These are phyloP conservation scores for Smithornis capensis DNA, from an alignment of 2,113 vertebrate species.

Conservation along the genomic window DNA sequence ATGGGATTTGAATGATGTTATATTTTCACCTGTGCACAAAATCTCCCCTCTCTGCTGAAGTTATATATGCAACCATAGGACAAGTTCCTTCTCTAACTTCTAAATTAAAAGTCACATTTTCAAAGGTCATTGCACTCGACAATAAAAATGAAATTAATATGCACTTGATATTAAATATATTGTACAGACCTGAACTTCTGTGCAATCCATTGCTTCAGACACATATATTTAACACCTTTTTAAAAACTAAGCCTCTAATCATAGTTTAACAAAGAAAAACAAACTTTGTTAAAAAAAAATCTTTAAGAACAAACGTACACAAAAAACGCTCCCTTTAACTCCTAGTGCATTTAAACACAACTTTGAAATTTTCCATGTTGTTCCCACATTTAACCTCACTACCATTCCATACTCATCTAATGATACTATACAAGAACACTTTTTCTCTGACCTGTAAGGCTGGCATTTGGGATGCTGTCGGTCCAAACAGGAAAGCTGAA, in stretches of 20 bases:
- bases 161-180: slow-evolving; percentile 34
- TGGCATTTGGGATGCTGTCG: neutral
- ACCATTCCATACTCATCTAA: neutral
- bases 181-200: slow-evolving; percentile 41
- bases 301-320: neutral
- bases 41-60: neutral
- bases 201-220: slow-evolving; percentile 37
- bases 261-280: neutral
- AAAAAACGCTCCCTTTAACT: slow-evolving; percentile 36
- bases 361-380: neutral
- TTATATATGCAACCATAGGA: neutral
- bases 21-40: slow-evolving; percentile 9
- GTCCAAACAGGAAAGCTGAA: neutral
- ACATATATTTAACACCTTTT: slow-evolving; percentile 3
- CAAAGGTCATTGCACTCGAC: slow-evolving; percentile 64
- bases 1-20: neutral
- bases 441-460: neutral
- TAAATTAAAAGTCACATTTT: slow-evolving; percentile 55
- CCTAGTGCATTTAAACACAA: slow-evolving; percentile 37
- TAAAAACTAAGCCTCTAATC: slow-evolving; percentile 15
- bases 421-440: neutral
- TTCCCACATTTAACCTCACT: neutral
- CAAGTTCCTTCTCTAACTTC: neutral
- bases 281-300: neutral
- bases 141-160: slow-evolving; percentile 57